Evolutionary conservation across 2,797 vertebrate genomes (phyloP).

Genomic region (Sparus aurata): DNA sequence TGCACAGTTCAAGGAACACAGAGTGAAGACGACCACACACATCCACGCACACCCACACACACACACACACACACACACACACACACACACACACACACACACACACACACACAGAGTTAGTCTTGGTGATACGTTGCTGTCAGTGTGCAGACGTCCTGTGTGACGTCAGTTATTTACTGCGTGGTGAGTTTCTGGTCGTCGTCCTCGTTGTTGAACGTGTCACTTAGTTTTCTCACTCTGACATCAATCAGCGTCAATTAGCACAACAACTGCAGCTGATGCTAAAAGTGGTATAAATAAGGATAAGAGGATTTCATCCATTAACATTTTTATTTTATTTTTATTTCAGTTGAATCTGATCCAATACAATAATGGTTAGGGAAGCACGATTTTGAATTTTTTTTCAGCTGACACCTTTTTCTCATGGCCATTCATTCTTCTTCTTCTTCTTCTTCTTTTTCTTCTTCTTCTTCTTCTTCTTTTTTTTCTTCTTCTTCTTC

Average conservation of each 20-base stretch:
- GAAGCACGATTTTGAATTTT: too few species aligned
- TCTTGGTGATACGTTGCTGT: not conserved
- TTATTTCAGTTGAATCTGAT: too few species aligned
- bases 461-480: too few species aligned
- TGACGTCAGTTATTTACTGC: not conserved
- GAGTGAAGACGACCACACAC: constrained; percentile 40
- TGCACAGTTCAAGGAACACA: constrained; percentile 62
- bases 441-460: too few species aligned
- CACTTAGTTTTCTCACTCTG: constrained; percentile 17
- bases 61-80: constrained; percentile 11
- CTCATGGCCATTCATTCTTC: too few species aligned
- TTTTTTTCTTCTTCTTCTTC: too few species aligned
- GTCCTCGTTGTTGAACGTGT: not conserved
- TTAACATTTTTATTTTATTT: too few species aligned
- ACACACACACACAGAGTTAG: not conserved
- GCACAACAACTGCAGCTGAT: not conserved
- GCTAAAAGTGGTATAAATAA: not conserved
- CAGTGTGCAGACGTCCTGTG: not conserved
- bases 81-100: not conserved
- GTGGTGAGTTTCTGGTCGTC: not conserved
- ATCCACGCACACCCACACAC: constrained; percentile 14
- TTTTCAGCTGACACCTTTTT: too few species aligned
- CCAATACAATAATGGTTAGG: too few species aligned
- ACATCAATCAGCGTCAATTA: constrained; percentile 9
- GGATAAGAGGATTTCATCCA: constrained; percentile 10